phyloP scores from a whole-genome alignment of 2,797 vertebrate genomes.

The Taeniopygia guttata region DNA sequence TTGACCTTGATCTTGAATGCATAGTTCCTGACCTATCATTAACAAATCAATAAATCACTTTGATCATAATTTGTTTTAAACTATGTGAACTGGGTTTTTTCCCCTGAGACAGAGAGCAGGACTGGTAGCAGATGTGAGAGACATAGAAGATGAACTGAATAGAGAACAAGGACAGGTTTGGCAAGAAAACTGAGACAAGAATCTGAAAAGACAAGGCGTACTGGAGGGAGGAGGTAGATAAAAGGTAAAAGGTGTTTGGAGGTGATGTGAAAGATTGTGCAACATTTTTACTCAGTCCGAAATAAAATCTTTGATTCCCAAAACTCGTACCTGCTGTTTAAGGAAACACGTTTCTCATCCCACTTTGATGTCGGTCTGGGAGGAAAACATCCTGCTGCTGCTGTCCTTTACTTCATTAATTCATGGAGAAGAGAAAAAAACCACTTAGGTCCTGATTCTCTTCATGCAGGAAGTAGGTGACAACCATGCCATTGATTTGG shows the following conservation, averaged over 20 bases:
- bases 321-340: neutral
- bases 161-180: neutral
- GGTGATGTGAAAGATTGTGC: neutral
- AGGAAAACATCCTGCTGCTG: neutral
- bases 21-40: neutral
- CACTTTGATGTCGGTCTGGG: neutral
- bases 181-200: neutral
- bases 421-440: neutral
- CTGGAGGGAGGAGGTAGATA: neutral
- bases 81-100: neutral
- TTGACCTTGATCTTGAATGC: neutral
- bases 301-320: neutral
- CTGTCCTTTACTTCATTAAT: neutral
- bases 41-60: neutral
- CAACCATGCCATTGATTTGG: neutral
- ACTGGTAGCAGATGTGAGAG: neutral
- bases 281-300: neutral
- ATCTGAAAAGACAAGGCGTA: neutral
- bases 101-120: neutral
- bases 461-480: neutral
- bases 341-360: neutral
- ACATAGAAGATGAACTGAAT: neutral
- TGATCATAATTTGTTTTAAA: neutral
- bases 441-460: fast-evolving
- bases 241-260: neutral